Conservation (phyloP, 2,888 invertebrate genomes). For the Endotricha flammealis region DNA sequence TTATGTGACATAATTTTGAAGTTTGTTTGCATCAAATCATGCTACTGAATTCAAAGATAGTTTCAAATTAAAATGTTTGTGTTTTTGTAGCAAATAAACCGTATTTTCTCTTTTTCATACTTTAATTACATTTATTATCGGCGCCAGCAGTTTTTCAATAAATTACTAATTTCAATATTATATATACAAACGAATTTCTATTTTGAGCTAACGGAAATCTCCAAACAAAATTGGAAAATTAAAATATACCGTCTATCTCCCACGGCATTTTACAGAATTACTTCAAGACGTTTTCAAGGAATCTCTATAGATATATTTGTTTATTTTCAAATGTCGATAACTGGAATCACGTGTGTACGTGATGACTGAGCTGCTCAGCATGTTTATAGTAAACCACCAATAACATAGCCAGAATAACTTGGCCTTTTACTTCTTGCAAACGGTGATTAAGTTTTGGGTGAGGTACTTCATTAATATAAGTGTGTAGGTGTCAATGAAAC, state of each 20-base stretch:
- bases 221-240: background rate
- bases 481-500: slow-evolving; percentile 19
- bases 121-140: too few species aligned
- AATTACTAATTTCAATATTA: too few species aligned
- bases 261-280: slow-evolving; percentile 19
- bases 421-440: slow-evolving; percentile 23
- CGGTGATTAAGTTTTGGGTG: background rate
- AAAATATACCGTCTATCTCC: background rate
- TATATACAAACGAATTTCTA: too few species aligned
- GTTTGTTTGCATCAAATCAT: too few species aligned
- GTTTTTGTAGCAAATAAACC: too few species aligned
- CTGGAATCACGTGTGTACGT: slow-evolving; percentile 48
- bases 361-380: slow-evolving; percentile 60
- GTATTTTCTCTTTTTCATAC: too few species aligned
- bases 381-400: slow-evolving; percentile 53
- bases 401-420: slow-evolving; percentile 32
- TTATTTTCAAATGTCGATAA: slow-evolving; percentile 69
- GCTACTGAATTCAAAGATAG: too few species aligned
- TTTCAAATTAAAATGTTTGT: too few species aligned
- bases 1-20: too few species aligned
- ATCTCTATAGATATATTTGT: slow-evolving; percentile 50
- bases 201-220: background rate
- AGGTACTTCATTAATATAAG: background rate
- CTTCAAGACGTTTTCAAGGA: slow-evolving; percentile 53
- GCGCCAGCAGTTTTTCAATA: too few species aligned